Conservation (phyloP, 2,888 invertebrate species). For the Nomada flava region DNA sequence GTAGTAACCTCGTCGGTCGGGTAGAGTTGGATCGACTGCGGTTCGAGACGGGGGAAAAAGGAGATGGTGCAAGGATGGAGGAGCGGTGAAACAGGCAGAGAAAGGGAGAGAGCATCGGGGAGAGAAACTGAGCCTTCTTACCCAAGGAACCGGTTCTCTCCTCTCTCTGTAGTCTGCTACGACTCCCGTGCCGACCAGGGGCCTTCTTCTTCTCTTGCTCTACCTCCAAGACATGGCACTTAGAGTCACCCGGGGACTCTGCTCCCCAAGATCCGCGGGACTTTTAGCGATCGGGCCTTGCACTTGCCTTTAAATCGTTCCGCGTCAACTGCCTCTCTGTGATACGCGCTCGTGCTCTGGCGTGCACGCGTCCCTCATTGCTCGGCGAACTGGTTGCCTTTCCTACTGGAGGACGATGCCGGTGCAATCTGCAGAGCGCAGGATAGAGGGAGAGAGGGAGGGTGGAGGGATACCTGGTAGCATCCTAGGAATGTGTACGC, state of each 20-base stretch:
- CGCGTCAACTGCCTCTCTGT: conserved; percentile 54
- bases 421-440: conserved; percentile 5
- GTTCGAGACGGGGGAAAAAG: conserved; percentile 60
- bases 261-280: conserved; percentile 70
- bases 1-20: conserved; percentile 78
- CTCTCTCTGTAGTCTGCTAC: conserved; percentile 73
- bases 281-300: conserved; percentile 71
- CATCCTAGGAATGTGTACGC: conserved; percentile 26
- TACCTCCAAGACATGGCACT: conserved; percentile 70
- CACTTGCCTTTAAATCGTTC: conserved; percentile 66
- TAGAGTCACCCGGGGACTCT: conserved; percentile 72
- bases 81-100: conserved; percentile 49
- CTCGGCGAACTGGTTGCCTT: conserved; percentile 24
- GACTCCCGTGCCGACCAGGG: conserved; percentile 55
- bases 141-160: conserved; percentile 80
- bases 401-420: not conserved
- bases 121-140: conserved; percentile 69
- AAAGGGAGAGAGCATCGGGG: conserved; percentile 43
- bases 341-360: conserved; percentile 46
- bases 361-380: conserved; percentile 40
- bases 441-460: not conserved
- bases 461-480: not conserved
- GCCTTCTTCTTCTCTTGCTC: conserved; percentile 48
- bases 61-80: conserved; percentile 55
- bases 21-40: conserved; percentile 76